Conservation (phyloP, 2,797 vertebrate genomes). For the Clarias fuscus region DNA sequence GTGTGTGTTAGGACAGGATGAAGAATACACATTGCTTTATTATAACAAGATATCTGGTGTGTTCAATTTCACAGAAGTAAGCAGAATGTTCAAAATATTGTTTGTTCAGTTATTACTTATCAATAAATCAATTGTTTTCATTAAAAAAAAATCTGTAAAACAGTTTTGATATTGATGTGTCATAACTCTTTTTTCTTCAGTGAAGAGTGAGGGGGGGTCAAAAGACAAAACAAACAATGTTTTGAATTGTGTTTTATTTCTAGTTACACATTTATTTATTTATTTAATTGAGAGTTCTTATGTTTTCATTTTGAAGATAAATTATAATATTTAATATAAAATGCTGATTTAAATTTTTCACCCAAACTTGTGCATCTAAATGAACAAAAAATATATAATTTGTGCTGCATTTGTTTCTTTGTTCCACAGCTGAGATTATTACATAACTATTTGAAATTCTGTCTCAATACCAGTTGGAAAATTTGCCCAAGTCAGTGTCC, state of each 20-base stretch:
- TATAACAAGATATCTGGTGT: not conserved
- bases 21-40: not conserved
- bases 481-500: not conserved
- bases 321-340: not conserved
- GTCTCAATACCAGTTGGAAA: not conserved
- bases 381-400: not conserved
- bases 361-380: not conserved
- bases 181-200: not conserved
- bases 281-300: not conserved
- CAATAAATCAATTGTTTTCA: not conserved
- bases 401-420: not conserved
- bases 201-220: too few relatives aligned
- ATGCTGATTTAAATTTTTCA: not conserved
- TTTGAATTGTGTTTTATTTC: not conserved
- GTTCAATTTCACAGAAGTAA: not conserved
- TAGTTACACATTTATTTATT: not conserved
- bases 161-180: not conserved
- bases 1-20: not conserved
- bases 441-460: not conserved
- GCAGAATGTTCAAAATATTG: not conserved
- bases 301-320: not conserved
- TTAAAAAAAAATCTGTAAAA: not conserved
- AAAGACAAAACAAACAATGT: too few relatives aligned
- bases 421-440: conserved; percentile 9
- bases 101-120: not conserved